phyloP scores from a whole-genome alignment of 2,888 invertebrate genomes.

The Calephelis perditalis region DNA sequence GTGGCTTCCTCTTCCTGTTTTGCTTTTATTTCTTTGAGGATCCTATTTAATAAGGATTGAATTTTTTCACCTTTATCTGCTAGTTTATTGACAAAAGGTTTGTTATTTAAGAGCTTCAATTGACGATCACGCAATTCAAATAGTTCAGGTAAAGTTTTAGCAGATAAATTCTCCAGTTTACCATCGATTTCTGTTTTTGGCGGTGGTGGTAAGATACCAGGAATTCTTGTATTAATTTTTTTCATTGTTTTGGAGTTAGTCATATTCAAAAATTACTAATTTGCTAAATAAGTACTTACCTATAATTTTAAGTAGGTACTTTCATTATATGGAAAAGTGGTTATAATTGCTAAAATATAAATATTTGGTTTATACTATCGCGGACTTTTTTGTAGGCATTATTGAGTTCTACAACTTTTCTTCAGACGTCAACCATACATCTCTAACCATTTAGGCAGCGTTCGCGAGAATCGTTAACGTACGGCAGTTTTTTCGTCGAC shows the following conservation, averaged over 20 bases:
- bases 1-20: conserved; percentile 72
- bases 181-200: conserved; percentile 74
- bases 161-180: conserved; percentile 67
- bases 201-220: conserved; percentile 60
- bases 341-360: no score
- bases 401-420: no score
- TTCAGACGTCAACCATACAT: no score
- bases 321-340: no score
- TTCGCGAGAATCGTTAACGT: no score
- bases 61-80: conserved; percentile 80
- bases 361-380: no score
- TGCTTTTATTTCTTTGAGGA: conserved; percentile 62
- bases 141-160: conserved; percentile 66
- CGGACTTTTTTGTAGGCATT: no score
- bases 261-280: neutral
- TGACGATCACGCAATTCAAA: conserved; percentile 76
- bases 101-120: conserved; percentile 72
- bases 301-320: no score
- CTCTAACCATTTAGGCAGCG: no score
- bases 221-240: conserved; percentile 60
- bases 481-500: no score
- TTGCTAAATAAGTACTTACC: no score
- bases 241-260: conserved; percentile 41
- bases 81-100: conserved; percentile 71
- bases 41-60: conserved; percentile 59